Conservation (phyloP, 2,888 invertebrate species). For the Dichetophora obliterata region DNA sequence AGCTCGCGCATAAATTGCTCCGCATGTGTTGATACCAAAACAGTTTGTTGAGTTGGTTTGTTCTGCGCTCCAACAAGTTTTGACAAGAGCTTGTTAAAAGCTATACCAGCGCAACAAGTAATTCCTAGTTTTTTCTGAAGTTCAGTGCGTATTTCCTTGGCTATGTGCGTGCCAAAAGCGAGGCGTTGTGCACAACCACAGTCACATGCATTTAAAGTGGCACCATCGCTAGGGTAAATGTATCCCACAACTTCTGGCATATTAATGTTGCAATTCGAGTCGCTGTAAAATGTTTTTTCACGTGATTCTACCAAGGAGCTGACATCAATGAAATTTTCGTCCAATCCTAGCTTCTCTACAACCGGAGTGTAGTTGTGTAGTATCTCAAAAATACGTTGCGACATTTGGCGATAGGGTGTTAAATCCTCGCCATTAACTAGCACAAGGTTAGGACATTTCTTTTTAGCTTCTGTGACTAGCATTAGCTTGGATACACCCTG, state of each 20-base stretch:
- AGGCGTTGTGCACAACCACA: slow-evolving; percentile 83
- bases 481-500: slow-evolving; percentile 84
- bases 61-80: slow-evolving; percentile 81
- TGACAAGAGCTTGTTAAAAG: slow-evolving; percentile 86
- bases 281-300: slow-evolving; percentile 42
- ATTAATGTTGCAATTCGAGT: background rate
- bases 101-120: slow-evolving; percentile 86
- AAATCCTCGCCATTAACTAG: slow-evolving; percentile 88
- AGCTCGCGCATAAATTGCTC: slow-evolving; percentile 77
- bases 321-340: slow-evolving; percentile 88
- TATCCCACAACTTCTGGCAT: slow-evolving; percentile 66
- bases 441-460: slow-evolving; percentile 80
- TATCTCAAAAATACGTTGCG: slow-evolving; percentile 80
- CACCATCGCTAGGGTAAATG: slow-evolving; percentile 74
- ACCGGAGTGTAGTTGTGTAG: slow-evolving; percentile 79
- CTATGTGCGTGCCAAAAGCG: slow-evolving; percentile 80
- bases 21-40: slow-evolving; percentile 79
- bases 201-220: slow-evolving; percentile 72
- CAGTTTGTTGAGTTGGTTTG: slow-evolving; percentile 88
- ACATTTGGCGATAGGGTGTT: slow-evolving; percentile 82
- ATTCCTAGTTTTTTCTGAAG: slow-evolving; percentile 79
- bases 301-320: slow-evolving; percentile 71
- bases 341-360: slow-evolving; percentile 86
- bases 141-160: slow-evolving; percentile 80
- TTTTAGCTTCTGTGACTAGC: slow-evolving; percentile 80